A percentile compares a stretch with the other conserved stretches of the same genome.
phyloP scores from a whole-genome alignment of 2,113 vertebrate genomes.

The Thunnus thynnus region DNA sequence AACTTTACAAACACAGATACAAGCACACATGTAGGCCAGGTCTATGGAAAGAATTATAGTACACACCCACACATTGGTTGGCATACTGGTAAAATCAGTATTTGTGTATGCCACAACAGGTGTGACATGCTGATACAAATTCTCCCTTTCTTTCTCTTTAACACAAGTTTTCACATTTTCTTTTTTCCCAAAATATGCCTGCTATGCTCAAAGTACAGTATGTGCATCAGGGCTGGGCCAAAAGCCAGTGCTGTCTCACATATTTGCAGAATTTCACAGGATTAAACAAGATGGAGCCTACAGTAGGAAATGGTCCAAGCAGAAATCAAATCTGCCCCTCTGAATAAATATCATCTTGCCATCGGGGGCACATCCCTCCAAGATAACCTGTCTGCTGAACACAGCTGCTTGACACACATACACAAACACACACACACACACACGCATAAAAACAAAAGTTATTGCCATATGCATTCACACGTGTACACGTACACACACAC shows the following conservation, averaged over 20 bases:
- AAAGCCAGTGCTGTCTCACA: constrained; percentile 42
- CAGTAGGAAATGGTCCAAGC: constrained; percentile 46
- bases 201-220: constrained; percentile 10
- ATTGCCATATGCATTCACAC: constrained; percentile 10
- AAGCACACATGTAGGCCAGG: neutral
- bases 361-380: constrained; percentile 46
- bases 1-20: neutral
- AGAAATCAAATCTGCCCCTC: constrained; percentile 62
- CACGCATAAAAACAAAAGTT: constrained; percentile 18
- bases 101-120: neutral
- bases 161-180: constrained; percentile 11
- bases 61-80: constrained; percentile 3
- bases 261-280: constrained; percentile 43
- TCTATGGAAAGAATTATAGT: neutral
- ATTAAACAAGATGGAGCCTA: constrained; percentile 50
- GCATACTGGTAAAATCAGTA: constrained; percentile 1
- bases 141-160: neutral
- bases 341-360: constrained; percentile 60
- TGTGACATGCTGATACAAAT: neutral
- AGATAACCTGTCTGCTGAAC: constrained; percentile 64
- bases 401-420: constrained; percentile 62
- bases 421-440: neutral
- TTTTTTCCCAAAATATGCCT: constrained; percentile 10
- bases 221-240: constrained; percentile 30
- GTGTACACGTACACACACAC: neutral